Base-by-base conservation (phyloP, 2,888 invertebrate species). In the Agrypnus murinus region DNA sequence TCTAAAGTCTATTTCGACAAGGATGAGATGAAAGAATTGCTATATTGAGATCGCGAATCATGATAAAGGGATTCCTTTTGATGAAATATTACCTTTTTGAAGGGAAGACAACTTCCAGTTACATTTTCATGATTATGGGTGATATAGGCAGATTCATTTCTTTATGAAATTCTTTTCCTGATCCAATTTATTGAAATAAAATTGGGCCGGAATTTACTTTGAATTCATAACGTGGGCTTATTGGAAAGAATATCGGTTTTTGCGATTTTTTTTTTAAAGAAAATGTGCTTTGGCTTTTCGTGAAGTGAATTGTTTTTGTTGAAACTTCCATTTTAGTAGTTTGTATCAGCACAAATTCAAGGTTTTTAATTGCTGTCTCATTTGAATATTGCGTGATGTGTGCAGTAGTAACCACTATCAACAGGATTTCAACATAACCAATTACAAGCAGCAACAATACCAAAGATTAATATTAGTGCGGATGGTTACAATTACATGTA, bases 21-120 rank as follows among this genome's bases (percentile, higher is more conserved):
- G 65, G 48, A 71, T 46, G 40, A 67, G 55, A 67, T 71, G 66
- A 71, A 71, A 71, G 71, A 67, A 71, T 66, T 64, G 66, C 60
- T 65, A 69, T 65, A 69, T 69, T 69, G 65, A 69, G 65, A 64
- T 65, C 59, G 38, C n/a, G 59, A 65, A 65, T 69, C 62, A 50
- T 43, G 68, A 68, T 68, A 62, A 68, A 68, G 45, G 53, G 62
- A 68, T 68, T 68, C 38, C 31, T 53, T 60, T 68, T 68, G 55
- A 60, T 68, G 50, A 66, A 59, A 66, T 66, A 66, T 50, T 66
- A 57, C 59, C 40, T 59, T 57, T 65, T 46, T 34, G 45, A 15
- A 34, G 32, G 32, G 36, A 62, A 32, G 62, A 62, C 62, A 62
- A 62, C 62, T 62, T 14, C 19, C n/a, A 48, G 46, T 62, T 46